Base-by-base conservation (phyloP, 2,888 invertebrate genomes). In the Tanytarsus gracilentus region DNA sequence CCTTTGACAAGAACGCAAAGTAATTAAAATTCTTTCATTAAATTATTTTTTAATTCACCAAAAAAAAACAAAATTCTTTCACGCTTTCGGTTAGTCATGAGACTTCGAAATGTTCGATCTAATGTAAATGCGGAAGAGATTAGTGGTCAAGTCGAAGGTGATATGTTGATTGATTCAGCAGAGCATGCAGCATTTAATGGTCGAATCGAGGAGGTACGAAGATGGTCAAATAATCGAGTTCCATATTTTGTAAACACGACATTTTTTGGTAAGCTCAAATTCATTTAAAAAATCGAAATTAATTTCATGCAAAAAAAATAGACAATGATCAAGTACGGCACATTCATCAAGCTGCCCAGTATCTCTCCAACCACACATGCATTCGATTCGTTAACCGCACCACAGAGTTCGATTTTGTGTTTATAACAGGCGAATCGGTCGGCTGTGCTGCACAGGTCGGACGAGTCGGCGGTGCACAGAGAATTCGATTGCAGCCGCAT, bases 61-160 rank as follows among this genome's bases (percentile, higher is more conserved):
- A n/a, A n/a, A n/a, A n/a, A n/a, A n/a, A n/a, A n/a, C n/a, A n/a
- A n/a, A n/a, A n/a, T n/a, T n/a, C n/a, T n/a, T n/a, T n/a, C n/a
- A n/a, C n/a, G n/a, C n/a, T n/a, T n/a, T n/a, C 14, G 23, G 44
- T 23, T 44, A 18, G 14, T 40, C 23, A 11, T 18, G 44, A 44
- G 44, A 11, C 21, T 44, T 11, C 16, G 44, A 44, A 44, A 44
- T 18, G 11, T 44, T 18, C 21, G 23, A 14, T 44, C 18, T 2
- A 44, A 44, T 44, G 21, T 18, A 18, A 44, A 44, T 44, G 48
- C 87, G 0, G 89, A 88, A 68, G 85, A 88, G 68, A 73, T 83
- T 64, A 86, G 88, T 0, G 81, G 79, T 14, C 87, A 85, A 65
- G 78, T 79, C 0, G 83, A 89, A 69, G 86, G 86, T 5, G 88